phyloP scores from a whole-genome alignment of 1,140 invertebrate genomes.

The Cyphomyrmex costatus region DNA sequence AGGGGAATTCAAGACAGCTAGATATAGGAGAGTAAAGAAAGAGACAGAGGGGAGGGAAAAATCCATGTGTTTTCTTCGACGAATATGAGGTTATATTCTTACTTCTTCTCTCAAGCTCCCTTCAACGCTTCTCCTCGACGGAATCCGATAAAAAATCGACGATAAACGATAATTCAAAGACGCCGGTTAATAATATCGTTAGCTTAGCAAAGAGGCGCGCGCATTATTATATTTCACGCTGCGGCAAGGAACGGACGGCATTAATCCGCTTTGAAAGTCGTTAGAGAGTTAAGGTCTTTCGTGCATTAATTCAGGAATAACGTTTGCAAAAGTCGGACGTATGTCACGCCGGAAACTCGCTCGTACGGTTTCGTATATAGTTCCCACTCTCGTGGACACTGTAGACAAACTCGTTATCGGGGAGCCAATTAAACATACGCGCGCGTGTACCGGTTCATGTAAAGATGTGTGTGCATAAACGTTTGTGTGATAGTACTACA shows the following conservation, averaged over 20 bases:
- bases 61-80: background rate
- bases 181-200: constrained; percentile 34
- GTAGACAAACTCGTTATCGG: constrained; percentile 62
- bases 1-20: constrained; percentile 9
- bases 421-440: constrained; percentile 59
- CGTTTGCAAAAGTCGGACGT: constrained; percentile 55
- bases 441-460: background rate
- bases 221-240: constrained; percentile 30
- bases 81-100: background rate
- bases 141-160: constrained; percentile 40
- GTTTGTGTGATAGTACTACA: constrained; percentile 1
- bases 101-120: background rate
- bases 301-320: constrained; percentile 52
- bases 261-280: constrained; percentile 58
- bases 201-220: constrained; percentile 6
- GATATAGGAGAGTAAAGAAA: constrained; percentile 2
- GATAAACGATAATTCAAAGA: constrained; percentile 16
- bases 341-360: constrained; percentile 46
- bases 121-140: background rate
- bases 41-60: constrained; percentile 1
- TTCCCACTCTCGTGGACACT: constrained; percentile 17
- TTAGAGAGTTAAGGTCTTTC: constrained; percentile 42
- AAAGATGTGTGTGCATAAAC: background rate
- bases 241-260: constrained; percentile 21
- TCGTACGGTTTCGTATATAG: constrained; percentile 9